These are phyloP conservation scores for Octodonta nipae DNA, from an alignment of 2,888 invertebrate genomes.

Conservation along the genomic window DNA sequence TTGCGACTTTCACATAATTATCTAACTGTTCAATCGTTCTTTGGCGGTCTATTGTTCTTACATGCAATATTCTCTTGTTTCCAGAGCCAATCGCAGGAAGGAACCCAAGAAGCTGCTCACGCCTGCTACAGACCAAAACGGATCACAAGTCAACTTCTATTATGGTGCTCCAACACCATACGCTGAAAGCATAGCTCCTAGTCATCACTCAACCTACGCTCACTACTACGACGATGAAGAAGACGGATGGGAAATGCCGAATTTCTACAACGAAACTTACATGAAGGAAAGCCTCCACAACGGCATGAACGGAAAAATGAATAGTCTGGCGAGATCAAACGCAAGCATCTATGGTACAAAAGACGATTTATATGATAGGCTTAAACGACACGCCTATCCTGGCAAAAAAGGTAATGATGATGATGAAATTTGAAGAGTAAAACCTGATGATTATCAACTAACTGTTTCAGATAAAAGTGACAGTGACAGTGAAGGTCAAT, in stretches of 20 bases:
- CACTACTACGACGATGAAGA: constrained; percentile 93
- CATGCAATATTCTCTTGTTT: neutral
- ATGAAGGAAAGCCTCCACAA: constrained; percentile 89
- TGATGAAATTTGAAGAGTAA: constrained; percentile 2
- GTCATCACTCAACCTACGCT: constrained; percentile 88
- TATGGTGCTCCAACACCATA: constrained; percentile 90
- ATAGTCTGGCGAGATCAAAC: constrained; percentile 82
- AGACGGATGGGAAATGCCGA: constrained; percentile 95
- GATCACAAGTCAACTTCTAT: constrained; percentile 90
- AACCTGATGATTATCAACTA: neutral
- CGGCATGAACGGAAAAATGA: constrained; percentile 77
- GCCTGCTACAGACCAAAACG: constrained; percentile 80
- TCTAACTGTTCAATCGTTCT: too few relatives aligned
- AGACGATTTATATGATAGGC: constrained; percentile 87
- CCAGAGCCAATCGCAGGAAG: constrained; percentile 68
- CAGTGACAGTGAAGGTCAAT: constrained; percentile 89
- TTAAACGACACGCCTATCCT: constrained; percentile 88
- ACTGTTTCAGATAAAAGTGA: constrained; percentile 76
- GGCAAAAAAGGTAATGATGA: constrained; percentile 74
- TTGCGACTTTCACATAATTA: too few relatives aligned
- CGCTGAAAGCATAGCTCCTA: constrained; percentile 88
- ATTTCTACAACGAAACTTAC: constrained; percentile 90
- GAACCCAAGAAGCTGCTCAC: constrained; percentile 85
- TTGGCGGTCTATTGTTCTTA: too few relatives aligned
- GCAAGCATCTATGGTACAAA: constrained; percentile 90